Conservation (phyloP, 2,888 invertebrate genomes). For the Hipparchia semele region DNA sequence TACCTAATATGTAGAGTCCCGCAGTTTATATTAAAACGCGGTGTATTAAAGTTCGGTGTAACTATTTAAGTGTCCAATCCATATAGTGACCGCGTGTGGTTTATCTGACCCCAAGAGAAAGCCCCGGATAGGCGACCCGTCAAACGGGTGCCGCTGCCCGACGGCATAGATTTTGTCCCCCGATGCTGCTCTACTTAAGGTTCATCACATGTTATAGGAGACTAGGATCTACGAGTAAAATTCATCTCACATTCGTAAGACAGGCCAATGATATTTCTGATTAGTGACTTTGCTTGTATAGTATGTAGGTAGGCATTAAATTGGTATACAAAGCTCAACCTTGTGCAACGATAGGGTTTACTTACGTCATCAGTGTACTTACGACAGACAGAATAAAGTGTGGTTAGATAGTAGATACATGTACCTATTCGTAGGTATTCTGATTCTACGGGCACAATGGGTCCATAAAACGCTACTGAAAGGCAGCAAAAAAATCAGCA, state of each 20-base stretch:
- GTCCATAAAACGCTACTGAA: too few species aligned
- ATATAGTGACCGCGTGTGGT: conserved; percentile 37
- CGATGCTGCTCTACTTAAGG: conserved; percentile 31
- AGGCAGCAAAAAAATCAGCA: too few species aligned
- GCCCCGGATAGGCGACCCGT: conserved; percentile 61
- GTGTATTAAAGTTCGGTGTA: conserved; percentile 6
- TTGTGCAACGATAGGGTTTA: too few species aligned
- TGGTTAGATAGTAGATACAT: too few species aligned
- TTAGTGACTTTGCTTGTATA: too few species aligned
- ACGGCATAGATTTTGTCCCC: conserved; percentile 59
- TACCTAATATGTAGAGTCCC: too few species aligned
- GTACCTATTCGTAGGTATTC: too few species aligned
- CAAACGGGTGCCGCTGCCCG: conserved; percentile 63
- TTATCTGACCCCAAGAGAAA: conserved; percentile 55
- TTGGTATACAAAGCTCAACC: too few species aligned
- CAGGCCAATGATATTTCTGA: neutral
- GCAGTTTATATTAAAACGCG: neutral
- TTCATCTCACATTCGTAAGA: neutral
- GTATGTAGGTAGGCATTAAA: too few species aligned
- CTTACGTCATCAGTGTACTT: too few species aligned
- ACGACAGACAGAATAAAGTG: too few species aligned
- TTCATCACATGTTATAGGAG: neutral
- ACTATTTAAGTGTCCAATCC: conserved; percentile 26
- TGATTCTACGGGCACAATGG: too few species aligned
- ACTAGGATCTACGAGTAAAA: neutral